Percentiles rank a stretch among this genome's conserved stretches.
These are phyloP conservation scores for Arizona elegans DNA, from an alignment of 2,113 vertebrate genomes.

Conservation along the genomic window DNA sequence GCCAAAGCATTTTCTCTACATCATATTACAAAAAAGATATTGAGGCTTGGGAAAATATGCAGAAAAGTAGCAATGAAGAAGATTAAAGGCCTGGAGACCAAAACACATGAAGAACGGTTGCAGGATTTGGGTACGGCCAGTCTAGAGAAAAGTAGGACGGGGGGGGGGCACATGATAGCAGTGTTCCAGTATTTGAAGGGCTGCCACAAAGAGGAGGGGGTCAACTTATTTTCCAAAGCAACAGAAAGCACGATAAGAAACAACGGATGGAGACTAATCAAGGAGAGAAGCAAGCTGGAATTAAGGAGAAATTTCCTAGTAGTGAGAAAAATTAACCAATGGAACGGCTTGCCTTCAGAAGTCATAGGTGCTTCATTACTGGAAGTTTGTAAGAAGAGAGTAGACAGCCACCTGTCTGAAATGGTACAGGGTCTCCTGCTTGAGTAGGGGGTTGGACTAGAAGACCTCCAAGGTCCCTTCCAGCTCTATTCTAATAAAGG, in stretches of 20 bases:
- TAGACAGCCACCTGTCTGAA: too few species aligned
- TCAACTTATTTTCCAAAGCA: background rate
- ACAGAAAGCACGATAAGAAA: background rate
- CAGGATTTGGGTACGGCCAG: background rate
- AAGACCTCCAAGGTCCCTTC: background rate
- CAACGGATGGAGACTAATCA: background rate
- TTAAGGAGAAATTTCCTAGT: background rate
- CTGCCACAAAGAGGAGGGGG: background rate
- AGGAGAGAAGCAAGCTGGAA: background rate
- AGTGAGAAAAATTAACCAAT: background rate
- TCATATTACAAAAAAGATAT: background rate
- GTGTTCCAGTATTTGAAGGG: background rate
- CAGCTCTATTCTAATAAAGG: background rate
- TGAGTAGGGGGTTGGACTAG: background rate
- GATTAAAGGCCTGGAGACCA: background rate
- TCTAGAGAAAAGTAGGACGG: background rate
- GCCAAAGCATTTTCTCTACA: background rate
- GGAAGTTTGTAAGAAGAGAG: background rate
- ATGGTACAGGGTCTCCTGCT: background rate
- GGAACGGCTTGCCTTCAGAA: background rate
- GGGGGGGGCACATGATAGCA: background rate
- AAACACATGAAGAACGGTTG: background rate
- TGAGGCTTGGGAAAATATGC: background rate
- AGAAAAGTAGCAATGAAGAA: background rate
- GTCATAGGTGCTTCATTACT: background rate